Evolutionary conservation across 2,888 invertebrate species (phyloP).

Genomic region (Zele albiditarsus): DNA sequence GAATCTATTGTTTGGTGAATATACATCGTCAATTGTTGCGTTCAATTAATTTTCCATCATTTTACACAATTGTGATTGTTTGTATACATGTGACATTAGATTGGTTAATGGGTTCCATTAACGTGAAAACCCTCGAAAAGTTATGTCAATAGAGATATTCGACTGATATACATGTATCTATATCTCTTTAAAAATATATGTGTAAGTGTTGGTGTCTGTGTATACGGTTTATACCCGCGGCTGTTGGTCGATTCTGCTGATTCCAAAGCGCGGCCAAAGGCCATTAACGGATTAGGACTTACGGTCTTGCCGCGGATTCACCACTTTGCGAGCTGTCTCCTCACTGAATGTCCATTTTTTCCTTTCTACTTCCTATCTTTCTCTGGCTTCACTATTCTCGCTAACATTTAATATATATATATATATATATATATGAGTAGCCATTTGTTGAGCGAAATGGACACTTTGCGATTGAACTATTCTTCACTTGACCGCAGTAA

Average conservation of each 20-base stretch:
- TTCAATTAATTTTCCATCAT: not conserved
- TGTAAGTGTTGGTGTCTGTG: not conserved
- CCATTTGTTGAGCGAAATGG: constrained; percentile 40
- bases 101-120: constrained; percentile 26
- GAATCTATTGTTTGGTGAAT: not conserved
- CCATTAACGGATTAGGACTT: constrained; percentile 47
- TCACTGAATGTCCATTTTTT: not conserved
- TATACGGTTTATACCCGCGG: constrained; percentile 29
- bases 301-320: constrained; percentile 30
- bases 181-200: constrained; percentile 1
- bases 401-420: not conserved
- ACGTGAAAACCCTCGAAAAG: constrained; percentile 35
- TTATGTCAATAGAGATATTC: not conserved
- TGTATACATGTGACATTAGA: not conserved
- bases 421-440: constrained; percentile 18
- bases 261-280: constrained; percentile 39
- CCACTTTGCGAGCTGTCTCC: constrained; percentile 27
- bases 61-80: not conserved
- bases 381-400: not conserved
- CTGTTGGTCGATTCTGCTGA: constrained; percentile 36
- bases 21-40: not conserved
- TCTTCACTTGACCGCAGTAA: constrained; percentile 28
- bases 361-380: not conserved
- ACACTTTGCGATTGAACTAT: constrained; percentile 42
- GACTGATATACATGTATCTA: not conserved